Evolutionary conservation across 2,888 invertebrate genomes (phyloP).

Genomic region (Sepiola atlantica): DNA sequence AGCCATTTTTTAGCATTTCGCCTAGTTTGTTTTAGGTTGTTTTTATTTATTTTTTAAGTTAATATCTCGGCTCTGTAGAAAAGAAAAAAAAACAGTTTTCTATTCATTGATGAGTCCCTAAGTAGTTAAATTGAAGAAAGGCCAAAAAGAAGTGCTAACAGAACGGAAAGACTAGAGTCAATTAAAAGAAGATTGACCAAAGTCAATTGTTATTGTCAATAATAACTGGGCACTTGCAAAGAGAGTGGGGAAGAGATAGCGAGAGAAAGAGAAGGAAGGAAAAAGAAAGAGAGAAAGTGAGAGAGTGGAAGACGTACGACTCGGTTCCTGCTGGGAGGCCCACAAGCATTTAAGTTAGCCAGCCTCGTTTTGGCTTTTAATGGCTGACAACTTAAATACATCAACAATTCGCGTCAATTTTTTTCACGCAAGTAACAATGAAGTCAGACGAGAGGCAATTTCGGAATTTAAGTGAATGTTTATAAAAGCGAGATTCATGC

Average conservation of each 20-base stretch:
- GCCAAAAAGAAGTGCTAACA: not conserved
- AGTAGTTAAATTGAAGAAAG: not conserved
- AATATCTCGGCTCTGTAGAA: not conserved
- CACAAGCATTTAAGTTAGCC: not conserved
- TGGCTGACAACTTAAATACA: not conserved
- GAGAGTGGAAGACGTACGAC: no score
- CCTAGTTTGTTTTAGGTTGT: not conserved
- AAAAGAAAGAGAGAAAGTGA: no score
- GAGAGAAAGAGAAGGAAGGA: no score
- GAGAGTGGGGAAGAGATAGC: not conserved
- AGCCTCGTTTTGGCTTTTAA: not conserved
- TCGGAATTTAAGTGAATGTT: not conserved
- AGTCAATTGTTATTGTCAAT: not conserved
- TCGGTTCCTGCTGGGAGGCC: not conserved
- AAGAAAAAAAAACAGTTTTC: not conserved
- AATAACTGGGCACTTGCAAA: not conserved
- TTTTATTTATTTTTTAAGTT: not conserved
- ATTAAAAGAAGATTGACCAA: not conserved
- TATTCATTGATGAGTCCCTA: not conserved
- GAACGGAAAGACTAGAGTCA: not conserved
- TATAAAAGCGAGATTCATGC: not conserved
- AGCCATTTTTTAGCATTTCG: not conserved
- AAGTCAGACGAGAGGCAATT: not conserved
- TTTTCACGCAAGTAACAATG: not conserved
- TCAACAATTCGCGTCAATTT: not conserved